phyloP scores from a whole-genome alignment of 2,113 vertebrate genomes.

The Sinocyclocheilus anshuiensis region DNA sequence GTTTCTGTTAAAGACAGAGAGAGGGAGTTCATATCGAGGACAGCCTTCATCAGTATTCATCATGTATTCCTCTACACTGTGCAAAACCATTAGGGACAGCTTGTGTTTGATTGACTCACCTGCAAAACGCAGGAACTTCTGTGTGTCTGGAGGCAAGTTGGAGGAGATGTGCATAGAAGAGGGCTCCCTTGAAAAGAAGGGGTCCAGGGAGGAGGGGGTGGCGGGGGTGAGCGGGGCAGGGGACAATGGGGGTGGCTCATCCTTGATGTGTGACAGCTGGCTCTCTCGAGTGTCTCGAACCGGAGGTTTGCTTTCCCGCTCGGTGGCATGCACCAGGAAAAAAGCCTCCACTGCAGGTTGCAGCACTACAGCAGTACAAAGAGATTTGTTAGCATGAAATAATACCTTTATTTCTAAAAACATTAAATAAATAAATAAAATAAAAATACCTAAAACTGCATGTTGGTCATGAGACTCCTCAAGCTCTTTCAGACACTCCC shows the following conservation, averaged over 20 bases:
- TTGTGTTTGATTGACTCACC: conserved; percentile 68
- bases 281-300: conserved; percentile 91
- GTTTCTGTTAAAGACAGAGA: conserved; percentile 76
- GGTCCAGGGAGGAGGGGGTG: conserved; percentile 91
- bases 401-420: not conserved
- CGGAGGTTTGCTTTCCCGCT: conserved; percentile 92
- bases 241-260: conserved; percentile 88
- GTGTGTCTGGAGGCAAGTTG: conserved; percentile 91
- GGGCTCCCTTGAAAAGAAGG: conserved; percentile 91
- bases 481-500: conserved; percentile 91
- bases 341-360: conserved; percentile 94
- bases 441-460: conserved; percentile 83
- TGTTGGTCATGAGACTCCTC: conserved; percentile 95
- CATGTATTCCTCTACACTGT: conserved; percentile 8
- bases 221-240: conserved; percentile 91
- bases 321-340: conserved; percentile 91
- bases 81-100: conserved; percentile 6
- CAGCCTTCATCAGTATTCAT: conserved; percentile 1
- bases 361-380: conserved; percentile 73
- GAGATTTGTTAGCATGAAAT: not conserved
- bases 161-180: conserved; percentile 95
- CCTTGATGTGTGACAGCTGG: conserved; percentile 92
- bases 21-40: not conserved
- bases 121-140: conserved; percentile 94
- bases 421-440: not conserved